Percentiles rank a stretch among this genome's conserved stretches.
Conservation (phyloP, 2,113 vertebrate genomes). For the Cyprinodon brontotheroides region DNA sequence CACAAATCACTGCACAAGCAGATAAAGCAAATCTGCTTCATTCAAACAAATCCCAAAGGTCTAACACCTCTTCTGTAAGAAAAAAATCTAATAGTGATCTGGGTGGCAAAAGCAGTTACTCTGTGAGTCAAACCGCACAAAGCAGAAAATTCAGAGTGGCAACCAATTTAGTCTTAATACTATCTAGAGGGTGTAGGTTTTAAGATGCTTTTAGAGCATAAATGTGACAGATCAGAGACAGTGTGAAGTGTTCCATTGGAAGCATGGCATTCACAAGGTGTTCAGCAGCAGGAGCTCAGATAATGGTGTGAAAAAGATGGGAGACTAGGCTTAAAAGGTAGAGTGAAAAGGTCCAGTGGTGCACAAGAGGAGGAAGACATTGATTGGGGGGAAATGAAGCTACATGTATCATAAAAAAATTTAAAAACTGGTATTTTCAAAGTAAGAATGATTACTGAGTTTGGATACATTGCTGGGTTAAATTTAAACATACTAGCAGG, state of each 20-base stretch:
- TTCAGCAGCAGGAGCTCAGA: background rate
- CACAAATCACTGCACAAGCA: conserved; percentile 7
- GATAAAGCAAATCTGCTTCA: conserved; percentile 19
- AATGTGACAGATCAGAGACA: conserved; percentile 2
- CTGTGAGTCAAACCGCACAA: conserved; percentile 20
- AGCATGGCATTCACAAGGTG: background rate
- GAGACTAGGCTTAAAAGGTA: background rate
- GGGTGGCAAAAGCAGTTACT: conserved; percentile 4
- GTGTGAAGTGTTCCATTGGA: conserved; percentile 6
- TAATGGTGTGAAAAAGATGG: background rate
- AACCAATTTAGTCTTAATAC: background rate
- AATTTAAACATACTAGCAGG: no score
- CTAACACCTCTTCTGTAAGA: conserved; percentile 26
- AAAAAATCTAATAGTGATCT: background rate
- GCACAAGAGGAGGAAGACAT: background rate
- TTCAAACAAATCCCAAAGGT: conserved; percentile 35
- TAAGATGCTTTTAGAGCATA: conserved; percentile 14
- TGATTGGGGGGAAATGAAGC: background rate
- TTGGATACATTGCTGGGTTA: background rate
- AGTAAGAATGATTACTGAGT: background rate
- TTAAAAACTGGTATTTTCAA: background rate
- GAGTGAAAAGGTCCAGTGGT: background rate
- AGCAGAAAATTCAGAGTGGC: background rate
- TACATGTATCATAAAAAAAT: background rate
- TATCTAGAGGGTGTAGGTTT: conserved; percentile 8